phyloP scores from a whole-genome alignment of 2,113 vertebrate species.

The Gymnocephalus cernua region DNA sequence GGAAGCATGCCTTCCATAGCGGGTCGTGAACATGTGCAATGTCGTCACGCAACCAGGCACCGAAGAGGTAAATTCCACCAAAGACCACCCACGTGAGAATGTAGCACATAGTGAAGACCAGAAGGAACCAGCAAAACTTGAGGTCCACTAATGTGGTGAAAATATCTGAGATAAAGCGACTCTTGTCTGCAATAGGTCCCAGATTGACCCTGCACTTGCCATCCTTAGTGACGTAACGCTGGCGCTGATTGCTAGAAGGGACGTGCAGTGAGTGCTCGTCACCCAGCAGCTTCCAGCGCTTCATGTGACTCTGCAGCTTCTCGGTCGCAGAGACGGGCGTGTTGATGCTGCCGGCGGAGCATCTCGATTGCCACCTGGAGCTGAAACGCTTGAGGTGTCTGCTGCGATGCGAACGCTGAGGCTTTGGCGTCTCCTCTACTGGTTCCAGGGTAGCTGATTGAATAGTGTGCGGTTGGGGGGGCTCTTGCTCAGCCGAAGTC shows the following conservation, averaged over 20 bases:
- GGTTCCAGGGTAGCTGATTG: conserved; percentile 22
- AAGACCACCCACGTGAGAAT: conserved; percentile 87
- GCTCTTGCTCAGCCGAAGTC: background rate
- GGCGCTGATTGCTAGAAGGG: conserved; percentile 76
- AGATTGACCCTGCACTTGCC: conserved; percentile 89
- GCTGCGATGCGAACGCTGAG: conserved; percentile 38
- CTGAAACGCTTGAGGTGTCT: conserved; percentile 69
- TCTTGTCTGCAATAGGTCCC: conserved; percentile 87
- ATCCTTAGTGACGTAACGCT: conserved; percentile 88
- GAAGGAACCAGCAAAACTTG: conserved; percentile 90
- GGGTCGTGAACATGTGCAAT: conserved; percentile 82
- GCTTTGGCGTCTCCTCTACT: background rate
- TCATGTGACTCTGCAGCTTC: conserved; percentile 66
- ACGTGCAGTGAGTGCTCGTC: conserved; percentile 69
- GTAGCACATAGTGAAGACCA: conserved; percentile 89
- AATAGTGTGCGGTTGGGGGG: background rate
- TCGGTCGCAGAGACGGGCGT: background rate
- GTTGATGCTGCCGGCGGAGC: conserved; percentile 46
- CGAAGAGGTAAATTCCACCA: conserved; percentile 84
- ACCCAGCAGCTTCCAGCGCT: conserved; percentile 84
- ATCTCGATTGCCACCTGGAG: conserved; percentile 70
- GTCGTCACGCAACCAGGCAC: conserved; percentile 84
- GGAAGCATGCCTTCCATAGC: conserved; percentile 82
- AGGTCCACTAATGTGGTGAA: conserved; percentile 91
- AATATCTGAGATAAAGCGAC: conserved; percentile 87